A percentile compares a stretch with the other conserved stretches of the same genome.
These are phyloP conservation scores for Drosophila chauvacae DNA, from an alignment of 1,140 invertebrate species.

Conservation along the genomic window DNA sequence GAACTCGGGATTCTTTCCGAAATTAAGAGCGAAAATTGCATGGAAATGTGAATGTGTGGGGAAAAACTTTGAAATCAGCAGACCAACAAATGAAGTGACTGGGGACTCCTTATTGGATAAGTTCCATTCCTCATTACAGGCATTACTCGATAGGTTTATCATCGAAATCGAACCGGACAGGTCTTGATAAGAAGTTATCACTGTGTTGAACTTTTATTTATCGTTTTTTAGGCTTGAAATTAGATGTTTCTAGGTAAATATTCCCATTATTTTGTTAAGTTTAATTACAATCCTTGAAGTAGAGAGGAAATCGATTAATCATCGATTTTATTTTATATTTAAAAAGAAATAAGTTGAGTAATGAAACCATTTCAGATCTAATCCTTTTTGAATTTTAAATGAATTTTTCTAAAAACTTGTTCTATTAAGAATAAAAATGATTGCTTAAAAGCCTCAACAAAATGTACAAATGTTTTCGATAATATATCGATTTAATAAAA, in stretches of 20 bases:
- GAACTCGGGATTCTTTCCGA: constrained; percentile 29
- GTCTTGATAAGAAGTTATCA: neutral
- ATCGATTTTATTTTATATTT: no score
- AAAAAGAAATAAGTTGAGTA: no score
- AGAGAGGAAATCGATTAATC: neutral
- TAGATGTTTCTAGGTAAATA: neutral
- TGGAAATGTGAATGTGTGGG: constrained; percentile 55
- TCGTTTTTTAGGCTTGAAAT: neutral
- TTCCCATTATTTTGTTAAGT: no score
- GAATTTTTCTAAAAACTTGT: no score
- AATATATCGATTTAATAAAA: neutral
- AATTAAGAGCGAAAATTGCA: constrained; percentile 72
- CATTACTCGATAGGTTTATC: neutral
- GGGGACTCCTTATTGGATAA: constrained; percentile 4
- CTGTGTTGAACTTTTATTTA: neutral
- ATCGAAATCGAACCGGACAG: neutral
- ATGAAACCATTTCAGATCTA: no score
- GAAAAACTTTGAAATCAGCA: constrained; percentile 74
- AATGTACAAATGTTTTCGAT: neutral
- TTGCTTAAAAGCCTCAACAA: no score
- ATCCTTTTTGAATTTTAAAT: no score
- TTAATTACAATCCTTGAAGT: neutral
- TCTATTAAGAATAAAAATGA: neutral
- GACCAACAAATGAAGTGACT: constrained; percentile 69
- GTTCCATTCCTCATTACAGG: neutral